phyloP scores from a whole-genome alignment of 2,888 invertebrate genomes.

The Drosophila multiciliata region DNA sequence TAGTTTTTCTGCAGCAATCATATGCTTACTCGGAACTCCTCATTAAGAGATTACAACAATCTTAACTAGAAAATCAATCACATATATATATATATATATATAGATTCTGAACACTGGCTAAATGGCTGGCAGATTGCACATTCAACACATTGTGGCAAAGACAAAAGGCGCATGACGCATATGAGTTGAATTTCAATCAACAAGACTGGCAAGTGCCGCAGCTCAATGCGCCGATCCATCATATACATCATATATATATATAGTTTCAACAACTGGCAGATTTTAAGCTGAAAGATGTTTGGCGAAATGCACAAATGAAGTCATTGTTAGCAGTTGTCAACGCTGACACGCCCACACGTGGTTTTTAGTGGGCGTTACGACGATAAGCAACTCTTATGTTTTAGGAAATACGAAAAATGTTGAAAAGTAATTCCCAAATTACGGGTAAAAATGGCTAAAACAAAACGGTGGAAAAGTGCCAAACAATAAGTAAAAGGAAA shows the following conservation, averaged over 20 bases:
- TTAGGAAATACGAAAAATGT: slow-evolving; percentile 50
- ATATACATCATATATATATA: neutral
- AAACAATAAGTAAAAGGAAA: slow-evolving; percentile 26
- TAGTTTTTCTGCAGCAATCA: neutral
- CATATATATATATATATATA: neutral
- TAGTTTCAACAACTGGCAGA: slow-evolving; percentile 40
- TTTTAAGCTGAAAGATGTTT: slow-evolving; percentile 64
- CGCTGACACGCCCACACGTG: slow-evolving; percentile 58
- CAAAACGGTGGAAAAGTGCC: slow-evolving; percentile 45
- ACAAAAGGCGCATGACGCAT: slow-evolving; percentile 59
- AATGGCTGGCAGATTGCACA: slow-evolving; percentile 61
- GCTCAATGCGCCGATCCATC: slow-evolving; percentile 50
- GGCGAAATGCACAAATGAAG: slow-evolving; percentile 68
- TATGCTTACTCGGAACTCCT: slow-evolving; percentile 12
- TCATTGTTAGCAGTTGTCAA: slow-evolving; percentile 79
- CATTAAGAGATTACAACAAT: slow-evolving; percentile 58
- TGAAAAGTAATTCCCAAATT: slow-evolving; percentile 74
- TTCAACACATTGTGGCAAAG: slow-evolving; percentile 69
- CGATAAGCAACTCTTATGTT: slow-evolving; percentile 33
- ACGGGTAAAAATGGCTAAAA: slow-evolving; percentile 71
- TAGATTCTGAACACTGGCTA: slow-evolving; percentile 28
- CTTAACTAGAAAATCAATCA: slow-evolving; percentile 59
- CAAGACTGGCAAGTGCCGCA: slow-evolving; percentile 47
- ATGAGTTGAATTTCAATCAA: slow-evolving; percentile 47
- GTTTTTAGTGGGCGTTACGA: slow-evolving; percentile 21